These are phyloP conservation scores for Eupithecia inturbata DNA, from an alignment of 2,888 invertebrate genomes.

Conservation along the genomic window DNA sequence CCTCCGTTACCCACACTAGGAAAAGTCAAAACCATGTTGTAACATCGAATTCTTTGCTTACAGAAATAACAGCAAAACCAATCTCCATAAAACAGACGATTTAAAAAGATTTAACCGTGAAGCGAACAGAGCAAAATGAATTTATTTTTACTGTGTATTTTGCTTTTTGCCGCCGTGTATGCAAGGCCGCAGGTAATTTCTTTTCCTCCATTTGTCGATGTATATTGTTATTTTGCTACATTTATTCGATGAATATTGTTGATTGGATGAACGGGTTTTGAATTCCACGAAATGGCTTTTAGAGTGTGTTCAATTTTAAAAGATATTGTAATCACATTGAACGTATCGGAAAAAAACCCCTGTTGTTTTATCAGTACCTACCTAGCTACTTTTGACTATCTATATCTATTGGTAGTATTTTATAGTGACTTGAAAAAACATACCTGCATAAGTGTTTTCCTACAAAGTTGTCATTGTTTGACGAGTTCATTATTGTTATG, in stretches of 20 bases:
- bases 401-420: background rate
- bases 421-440: background rate
- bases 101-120: constrained; percentile 36
- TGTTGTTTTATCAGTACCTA: background rate
- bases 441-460: no score
- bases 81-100: constrained; percentile 33
- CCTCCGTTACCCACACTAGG: constrained; percentile 24
- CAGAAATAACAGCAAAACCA: constrained; percentile 24
- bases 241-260: background rate
- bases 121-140: constrained; percentile 36
- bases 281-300: background rate
- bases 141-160: constrained; percentile 51
- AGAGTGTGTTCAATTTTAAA: background rate
- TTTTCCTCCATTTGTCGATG: background rate
- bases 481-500: no score
- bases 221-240: background rate
- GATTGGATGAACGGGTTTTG: background rate
- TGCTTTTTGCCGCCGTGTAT: constrained; percentile 46
- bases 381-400: background rate
- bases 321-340: background rate
- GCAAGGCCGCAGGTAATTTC: constrained; percentile 59
- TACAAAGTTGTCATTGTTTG: no score
- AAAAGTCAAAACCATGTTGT: constrained; percentile 3
- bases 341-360: background rate
- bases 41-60: background rate